Conservation (phyloP, 2,888 invertebrate species). For the Tubulanus polymorphus region DNA sequence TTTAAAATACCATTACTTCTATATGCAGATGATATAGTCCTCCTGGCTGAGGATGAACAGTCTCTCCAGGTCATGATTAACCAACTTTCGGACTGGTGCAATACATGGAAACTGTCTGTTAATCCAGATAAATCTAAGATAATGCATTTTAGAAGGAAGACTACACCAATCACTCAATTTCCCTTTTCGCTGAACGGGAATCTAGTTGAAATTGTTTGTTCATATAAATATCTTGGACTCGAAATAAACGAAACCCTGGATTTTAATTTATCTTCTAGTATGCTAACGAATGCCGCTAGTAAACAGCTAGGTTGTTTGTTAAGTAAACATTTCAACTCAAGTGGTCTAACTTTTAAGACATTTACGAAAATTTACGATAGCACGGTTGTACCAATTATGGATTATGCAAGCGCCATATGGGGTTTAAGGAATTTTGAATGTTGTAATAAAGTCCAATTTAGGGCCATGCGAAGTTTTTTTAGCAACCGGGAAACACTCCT, state of each 20-base stretch:
- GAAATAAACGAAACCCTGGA: not conserved
- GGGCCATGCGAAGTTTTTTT: conserved; percentile 13
- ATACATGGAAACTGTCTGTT: too few relatives aligned
- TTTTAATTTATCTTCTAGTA: too few relatives aligned
- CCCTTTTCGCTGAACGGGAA: too few relatives aligned
- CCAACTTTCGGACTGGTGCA: conserved; percentile 8
- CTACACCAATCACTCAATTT: too few relatives aligned
- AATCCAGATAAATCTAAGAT: too few relatives aligned
- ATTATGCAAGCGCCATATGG: too few relatives aligned
- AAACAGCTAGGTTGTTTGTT: not conserved
- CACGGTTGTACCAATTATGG: too few relatives aligned
- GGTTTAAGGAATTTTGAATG: conserved; percentile 8
- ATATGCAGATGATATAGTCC: conserved; percentile 15
- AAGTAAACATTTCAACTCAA: not conserved
- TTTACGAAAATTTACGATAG: conserved; percentile 13
- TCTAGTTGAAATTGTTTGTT: too few relatives aligned
- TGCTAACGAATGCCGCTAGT: too few relatives aligned
- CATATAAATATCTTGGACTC: too few relatives aligned
- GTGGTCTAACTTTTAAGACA: not conserved
- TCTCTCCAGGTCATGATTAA: conserved; percentile 5
- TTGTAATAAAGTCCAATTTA: conserved; percentile 12
- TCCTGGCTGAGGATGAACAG: conserved; percentile 5
- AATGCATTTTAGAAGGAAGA: conserved; percentile 10
- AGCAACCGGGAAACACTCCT: conserved; percentile 9
- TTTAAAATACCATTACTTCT: not conserved